phyloP scores from a whole-genome alignment of 2,888 invertebrate species.

The Agapetus fuscipes region DNA sequence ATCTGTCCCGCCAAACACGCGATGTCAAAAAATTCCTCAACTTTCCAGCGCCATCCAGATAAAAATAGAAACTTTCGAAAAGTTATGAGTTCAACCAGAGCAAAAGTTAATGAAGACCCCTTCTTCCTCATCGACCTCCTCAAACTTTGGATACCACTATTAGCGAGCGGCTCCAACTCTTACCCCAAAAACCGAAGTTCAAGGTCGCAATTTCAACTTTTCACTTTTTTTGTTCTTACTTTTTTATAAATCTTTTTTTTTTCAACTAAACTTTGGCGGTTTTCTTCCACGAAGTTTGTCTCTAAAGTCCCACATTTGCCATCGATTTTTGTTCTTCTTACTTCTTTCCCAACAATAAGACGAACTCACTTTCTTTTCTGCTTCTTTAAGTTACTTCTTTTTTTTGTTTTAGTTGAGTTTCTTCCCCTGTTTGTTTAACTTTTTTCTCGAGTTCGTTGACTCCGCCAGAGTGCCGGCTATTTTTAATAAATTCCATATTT shows the following conservation, averaged over 20 bases:
- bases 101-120: constrained; percentile 23
- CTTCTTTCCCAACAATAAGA: constrained; percentile 31
- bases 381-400: background rate
- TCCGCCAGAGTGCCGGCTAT: background rate
- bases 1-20: too few species aligned
- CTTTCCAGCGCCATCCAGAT: too few species aligned
- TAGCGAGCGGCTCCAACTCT: constrained; percentile 45
- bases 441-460: background rate
- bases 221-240: constrained; percentile 40
- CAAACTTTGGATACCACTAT: constrained; percentile 34
- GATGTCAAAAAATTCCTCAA: too few species aligned
- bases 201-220: constrained; percentile 53
- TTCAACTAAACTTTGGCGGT: constrained; percentile 14
- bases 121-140: constrained; percentile 26
- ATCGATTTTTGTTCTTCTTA: constrained; percentile 51
- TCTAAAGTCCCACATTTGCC: constrained; percentile 51
- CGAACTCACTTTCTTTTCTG: background rate
- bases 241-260: constrained; percentile 49
- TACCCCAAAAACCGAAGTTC: constrained; percentile 39
- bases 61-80: background rate
- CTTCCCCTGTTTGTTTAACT: background rate
- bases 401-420: background rate
- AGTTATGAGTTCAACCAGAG: background rate
- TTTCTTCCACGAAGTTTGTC: too few species aligned
- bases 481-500: too few species aligned